Evolutionary conservation across 1,140 invertebrate species (phyloP), one percentile per base, ranked within the genome.

Genomic region (Mercenaria mercenaria): DNA sequence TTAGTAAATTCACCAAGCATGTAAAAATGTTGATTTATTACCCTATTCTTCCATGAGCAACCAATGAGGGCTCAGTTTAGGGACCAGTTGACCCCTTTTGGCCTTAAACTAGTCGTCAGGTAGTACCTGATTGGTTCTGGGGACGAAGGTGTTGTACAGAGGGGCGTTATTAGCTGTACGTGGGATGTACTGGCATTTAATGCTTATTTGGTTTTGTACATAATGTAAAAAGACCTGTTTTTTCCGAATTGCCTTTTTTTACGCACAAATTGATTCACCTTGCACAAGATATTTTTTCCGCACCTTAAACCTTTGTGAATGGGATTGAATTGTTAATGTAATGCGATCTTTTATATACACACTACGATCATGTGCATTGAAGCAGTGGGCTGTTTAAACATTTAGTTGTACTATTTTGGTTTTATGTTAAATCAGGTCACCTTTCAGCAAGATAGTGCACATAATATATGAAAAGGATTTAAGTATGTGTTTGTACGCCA

Each of bases 381-480:
- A 72, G 67, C 67, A 72, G 18, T 41, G 10, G 23, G 20, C 67
- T 39, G 34, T 72, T 72, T 39, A 72, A 72, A 72, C 67, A 72
- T 64, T n/a, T 15, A 32, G n/a, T 32, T 67, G 29, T 67, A 67
- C 61, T 34, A 11, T 67, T 34, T 67, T 26, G 39, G 37, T 72
- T 72, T 67, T 67, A 29, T 37, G 26, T 67, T 39, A 72, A 72
- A 72, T 72, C 37, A n/a, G 67, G 67, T 72, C 67, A 72, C 32
- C 8, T 72, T 37, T 72, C 0, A 41, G 67, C 29, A 20, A 72
- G 67, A 72, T 72, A 72, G 67, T 72, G 67, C 67, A 72, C 23
- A 41, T 72, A 29, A 41, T 72, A 41, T 72, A 72, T 72, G 67
- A 72, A 37, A 72, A 72, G 67, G 67, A 72, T 72, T 34, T 72